A percentile compares a stretch with the other conserved stretches of the same genome.
Conservation (phyloP, 2,797 vertebrate species). For the Falco concolor region DNA sequence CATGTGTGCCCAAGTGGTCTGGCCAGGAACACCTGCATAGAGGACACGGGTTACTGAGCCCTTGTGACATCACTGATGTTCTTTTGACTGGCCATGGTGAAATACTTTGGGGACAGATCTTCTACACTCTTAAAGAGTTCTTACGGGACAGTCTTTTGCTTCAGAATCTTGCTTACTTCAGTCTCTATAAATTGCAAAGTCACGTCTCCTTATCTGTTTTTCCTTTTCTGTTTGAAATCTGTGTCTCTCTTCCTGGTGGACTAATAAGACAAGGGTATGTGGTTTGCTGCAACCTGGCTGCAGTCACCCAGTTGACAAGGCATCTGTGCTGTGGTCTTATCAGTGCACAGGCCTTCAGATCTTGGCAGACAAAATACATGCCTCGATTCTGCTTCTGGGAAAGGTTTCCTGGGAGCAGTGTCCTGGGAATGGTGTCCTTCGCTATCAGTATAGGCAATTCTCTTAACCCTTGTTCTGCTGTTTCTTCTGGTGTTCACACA, state of each 20-base stretch:
- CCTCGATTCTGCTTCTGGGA: not conserved
- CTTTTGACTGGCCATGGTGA: not conserved
- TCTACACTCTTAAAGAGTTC: not conserved
- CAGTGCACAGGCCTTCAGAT: not conserved
- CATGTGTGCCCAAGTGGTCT: not conserved
- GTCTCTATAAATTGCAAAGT: not conserved
- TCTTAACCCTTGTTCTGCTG: not conserved
- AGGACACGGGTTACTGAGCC: not conserved
- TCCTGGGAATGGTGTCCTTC: not conserved
- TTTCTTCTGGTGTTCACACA: not conserved
- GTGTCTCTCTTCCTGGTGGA: not conserved
- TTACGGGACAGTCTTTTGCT: not conserved
- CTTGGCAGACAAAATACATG: not conserved
- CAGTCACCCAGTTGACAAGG: not conserved
- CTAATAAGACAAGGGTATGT: not conserved
- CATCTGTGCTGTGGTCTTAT: not conserved
- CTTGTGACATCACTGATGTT: not conserved
- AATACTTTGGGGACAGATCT: not conserved
- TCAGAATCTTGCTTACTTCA: not conserved
- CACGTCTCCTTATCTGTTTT: not conserved
- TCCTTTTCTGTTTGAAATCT: not conserved
- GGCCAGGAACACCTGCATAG: not conserved
- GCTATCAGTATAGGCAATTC: not conserved
- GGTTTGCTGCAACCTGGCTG: not conserved
- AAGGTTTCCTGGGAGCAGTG: not conserved